phyloP scores from a whole-genome alignment of 2,888 invertebrate species.

The Germaria angustata region DNA sequence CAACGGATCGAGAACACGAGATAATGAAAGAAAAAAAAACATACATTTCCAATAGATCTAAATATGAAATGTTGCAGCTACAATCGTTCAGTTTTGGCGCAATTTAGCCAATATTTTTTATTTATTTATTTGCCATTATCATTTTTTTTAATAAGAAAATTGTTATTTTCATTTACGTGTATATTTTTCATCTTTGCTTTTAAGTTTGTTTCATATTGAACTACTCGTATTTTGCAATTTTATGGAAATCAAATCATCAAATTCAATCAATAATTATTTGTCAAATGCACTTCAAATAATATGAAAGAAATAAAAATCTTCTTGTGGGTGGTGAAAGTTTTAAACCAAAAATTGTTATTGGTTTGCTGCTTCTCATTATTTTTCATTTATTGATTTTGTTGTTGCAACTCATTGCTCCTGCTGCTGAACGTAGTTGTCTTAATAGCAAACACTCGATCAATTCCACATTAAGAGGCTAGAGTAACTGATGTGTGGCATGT shows the following conservation, averaged over 20 bases:
- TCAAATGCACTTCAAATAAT: slow-evolving; percentile 56
- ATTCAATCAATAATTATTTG: slow-evolving; percentile 64
- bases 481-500: slow-evolving; percentile 52
- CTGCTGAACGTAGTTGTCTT: background rate
- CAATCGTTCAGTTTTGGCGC: background rate
- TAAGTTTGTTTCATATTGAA: background rate
- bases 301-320: slow-evolving; percentile 37
- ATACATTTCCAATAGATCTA: slow-evolving; percentile 18
- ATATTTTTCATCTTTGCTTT: background rate
- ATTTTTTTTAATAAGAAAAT: background rate
- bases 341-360: slow-evolving; percentile 8
- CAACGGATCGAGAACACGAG: slow-evolving; percentile 28
- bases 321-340: slow-evolving; percentile 67
- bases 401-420: background rate
- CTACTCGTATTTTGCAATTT: slow-evolving; percentile 28
- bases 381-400: background rate
- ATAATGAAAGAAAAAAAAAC: slow-evolving; percentile 47
- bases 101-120: background rate
- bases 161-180: background rate
- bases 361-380: background rate
- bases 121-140: slow-evolving; percentile 5
- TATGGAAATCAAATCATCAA: slow-evolving; percentile 48
- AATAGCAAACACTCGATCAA: slow-evolving; percentile 33
- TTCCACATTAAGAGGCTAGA: slow-evolving; percentile 12
- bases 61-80: background rate